Evolutionary conservation across 2,888 invertebrate species (phyloP).

Genomic region (Priocnemis perturbator): DNA sequence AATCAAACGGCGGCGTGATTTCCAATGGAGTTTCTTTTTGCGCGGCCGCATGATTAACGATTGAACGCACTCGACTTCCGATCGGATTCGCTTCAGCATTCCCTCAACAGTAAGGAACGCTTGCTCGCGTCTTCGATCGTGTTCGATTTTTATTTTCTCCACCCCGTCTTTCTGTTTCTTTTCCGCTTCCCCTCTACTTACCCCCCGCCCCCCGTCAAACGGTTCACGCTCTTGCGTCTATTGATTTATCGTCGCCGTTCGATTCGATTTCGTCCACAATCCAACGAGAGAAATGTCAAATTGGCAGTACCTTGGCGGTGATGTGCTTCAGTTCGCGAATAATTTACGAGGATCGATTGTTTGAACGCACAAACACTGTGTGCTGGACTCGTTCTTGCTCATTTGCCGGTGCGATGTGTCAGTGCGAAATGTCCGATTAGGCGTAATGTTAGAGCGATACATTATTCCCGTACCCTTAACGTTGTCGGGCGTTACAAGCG

Average conservation of each 20-base stretch:
- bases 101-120: slow-evolving; percentile 53
- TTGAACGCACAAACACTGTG: no score
- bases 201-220: slow-evolving; percentile 29
- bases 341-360: no score
- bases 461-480: no score
- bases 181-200: slow-evolving; percentile 20
- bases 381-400: not conserved
- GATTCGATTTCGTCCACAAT: slow-evolving; percentile 48
- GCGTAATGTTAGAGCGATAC: no score
- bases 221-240: slow-evolving; percentile 60
- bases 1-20: slow-evolving; percentile 55
- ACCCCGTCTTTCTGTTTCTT: slow-evolving; percentile 25
- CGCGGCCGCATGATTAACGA: slow-evolving; percentile 72
- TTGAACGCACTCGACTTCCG: slow-evolving; percentile 74
- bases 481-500: no score
- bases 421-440: no score
- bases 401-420: not conserved
- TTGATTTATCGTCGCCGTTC: slow-evolving; percentile 67
- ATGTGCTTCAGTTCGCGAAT: no score
- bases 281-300: no score
- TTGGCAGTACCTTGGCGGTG: no score
- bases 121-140: slow-evolving; percentile 47
- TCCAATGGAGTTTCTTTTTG: slow-evolving; percentile 68
- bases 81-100: slow-evolving; percentile 65
- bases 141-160: slow-evolving; percentile 55